Conservation (phyloP, 2,797 vertebrate species). For the Arnoldichthys spilopterus region DNA sequence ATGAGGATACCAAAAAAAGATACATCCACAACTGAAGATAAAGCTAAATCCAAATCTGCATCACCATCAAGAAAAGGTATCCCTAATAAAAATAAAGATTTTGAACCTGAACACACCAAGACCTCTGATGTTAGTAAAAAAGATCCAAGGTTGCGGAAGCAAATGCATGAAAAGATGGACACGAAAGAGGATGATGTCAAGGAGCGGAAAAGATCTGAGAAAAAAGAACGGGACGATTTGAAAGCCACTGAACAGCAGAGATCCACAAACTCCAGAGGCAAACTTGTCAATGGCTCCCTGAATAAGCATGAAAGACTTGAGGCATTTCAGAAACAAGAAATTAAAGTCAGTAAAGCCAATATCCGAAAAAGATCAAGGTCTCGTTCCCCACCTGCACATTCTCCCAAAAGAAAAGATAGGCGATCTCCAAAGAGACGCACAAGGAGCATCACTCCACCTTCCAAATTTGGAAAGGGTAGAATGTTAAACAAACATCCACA, state of each 20-base stretch:
- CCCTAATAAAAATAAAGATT: conserved; percentile 71
- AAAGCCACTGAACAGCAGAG: conserved; percentile 81
- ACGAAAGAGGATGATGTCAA: conserved; percentile 86
- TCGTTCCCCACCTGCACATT: conserved; percentile 79
- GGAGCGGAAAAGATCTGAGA: conserved; percentile 89
- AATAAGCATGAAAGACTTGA: conserved; percentile 83
- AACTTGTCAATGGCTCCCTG: conserved; percentile 85
- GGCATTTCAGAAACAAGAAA: conserved; percentile 78
- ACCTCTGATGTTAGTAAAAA: conserved; percentile 82
- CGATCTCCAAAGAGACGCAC: conserved; percentile 88
- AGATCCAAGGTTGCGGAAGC: conserved; percentile 90
- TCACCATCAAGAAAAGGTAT: conserved; percentile 81
- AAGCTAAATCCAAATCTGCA: conserved; percentile 81
- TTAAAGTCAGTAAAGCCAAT: conserved; percentile 85
- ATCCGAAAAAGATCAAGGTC: conserved; percentile 89
- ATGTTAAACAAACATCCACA: conserved; percentile 80
- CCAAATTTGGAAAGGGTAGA: conserved; percentile 84
- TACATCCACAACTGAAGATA: conserved; percentile 54
- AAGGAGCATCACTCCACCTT: conserved; percentile 80
- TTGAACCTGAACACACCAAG: conserved; percentile 78
- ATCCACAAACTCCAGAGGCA: conserved; percentile 77
- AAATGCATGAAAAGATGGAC: conserved; percentile 83
- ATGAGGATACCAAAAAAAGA: conserved; percentile 84
- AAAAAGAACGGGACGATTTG: conserved; percentile 86
- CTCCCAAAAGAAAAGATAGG: conserved; percentile 91